These are phyloP conservation scores for Drosophila tristis DNA, from an alignment of 1,140 invertebrate genomes.

Conservation along the genomic window DNA sequence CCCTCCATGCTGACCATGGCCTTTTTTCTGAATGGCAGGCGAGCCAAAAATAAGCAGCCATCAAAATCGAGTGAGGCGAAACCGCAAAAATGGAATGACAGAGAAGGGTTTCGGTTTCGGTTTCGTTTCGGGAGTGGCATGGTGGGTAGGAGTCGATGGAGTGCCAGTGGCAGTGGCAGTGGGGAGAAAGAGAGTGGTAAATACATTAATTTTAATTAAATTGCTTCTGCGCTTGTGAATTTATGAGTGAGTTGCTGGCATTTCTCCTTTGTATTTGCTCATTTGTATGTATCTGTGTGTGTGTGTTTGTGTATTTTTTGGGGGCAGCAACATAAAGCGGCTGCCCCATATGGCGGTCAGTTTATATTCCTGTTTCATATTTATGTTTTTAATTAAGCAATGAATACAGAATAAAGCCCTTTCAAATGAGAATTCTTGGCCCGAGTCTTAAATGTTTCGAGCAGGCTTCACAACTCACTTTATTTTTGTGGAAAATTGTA, in stretches of 20 bases:
- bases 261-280: conserved; percentile 15
- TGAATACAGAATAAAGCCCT: conserved; percentile 38
- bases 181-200: conserved; percentile 37
- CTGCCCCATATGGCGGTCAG: conserved; percentile 51
- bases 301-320: conserved; percentile 27
- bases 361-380: conserved; percentile 46
- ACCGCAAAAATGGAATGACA: conserved; percentile 43
- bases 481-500: background rate
- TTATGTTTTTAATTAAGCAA: conserved; percentile 69
- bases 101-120: conserved; percentile 23
- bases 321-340: conserved; percentile 26
- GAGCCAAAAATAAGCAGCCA: conserved; percentile 46
- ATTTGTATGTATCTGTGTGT: conserved; percentile 13
- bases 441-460: conserved; percentile 8
- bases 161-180: conserved; percentile 8
- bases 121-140: background rate
- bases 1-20: conserved; percentile 97
- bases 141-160: background rate
- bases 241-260: conserved; percentile 53
- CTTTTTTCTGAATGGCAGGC: conserved; percentile 89
- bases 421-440: conserved; percentile 34
- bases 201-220: conserved; percentile 83
- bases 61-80: conserved; percentile 50
- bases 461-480: background rate
- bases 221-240: conserved; percentile 67